phyloP scores from a whole-genome alignment of 2,113 vertebrate genomes.

The Syrrhaptes paradoxus region DNA sequence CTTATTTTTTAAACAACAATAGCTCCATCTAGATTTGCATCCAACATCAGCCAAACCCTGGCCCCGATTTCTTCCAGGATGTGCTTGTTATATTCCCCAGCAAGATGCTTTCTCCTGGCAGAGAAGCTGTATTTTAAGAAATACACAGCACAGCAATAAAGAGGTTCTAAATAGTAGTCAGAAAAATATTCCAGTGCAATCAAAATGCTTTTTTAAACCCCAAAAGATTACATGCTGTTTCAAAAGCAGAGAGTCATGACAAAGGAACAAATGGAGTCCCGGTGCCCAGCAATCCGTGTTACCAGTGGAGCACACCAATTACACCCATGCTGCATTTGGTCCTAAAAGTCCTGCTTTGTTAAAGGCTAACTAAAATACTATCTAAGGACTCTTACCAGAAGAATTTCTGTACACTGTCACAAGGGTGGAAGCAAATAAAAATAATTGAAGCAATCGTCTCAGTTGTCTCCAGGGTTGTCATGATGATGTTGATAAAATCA shows the following conservation, averaged over 20 bases:
- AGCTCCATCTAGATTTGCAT: constrained; percentile 4
- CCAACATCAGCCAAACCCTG: background rate
- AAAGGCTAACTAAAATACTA: background rate
- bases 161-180: constrained; percentile 30
- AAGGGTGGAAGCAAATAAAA: constrained; percentile 49
- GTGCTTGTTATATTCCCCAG: background rate
- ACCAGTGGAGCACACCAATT: background rate
- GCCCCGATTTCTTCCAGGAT: constrained; percentile 2
- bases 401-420: constrained; percentile 42
- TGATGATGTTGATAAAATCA: constrained; percentile 69
- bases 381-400: constrained; percentile 20
- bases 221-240: background rate
- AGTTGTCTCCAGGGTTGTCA: constrained; percentile 68
- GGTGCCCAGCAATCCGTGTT: background rate
- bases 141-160: constrained; percentile 42
- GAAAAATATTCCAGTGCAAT: constrained; percentile 10
- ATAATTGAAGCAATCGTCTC: constrained; percentile 71
- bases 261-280: background rate
- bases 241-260: background rate
- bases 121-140: constrained; percentile 58
- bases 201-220: constrained; percentile 27
- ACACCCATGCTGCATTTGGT: background rate
- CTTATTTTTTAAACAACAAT: constrained; percentile 28
- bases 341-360: background rate
- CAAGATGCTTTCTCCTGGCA: constrained; percentile 19